Conservation (phyloP, 2,888 invertebrate genomes). For the Homarus gammarus region DNA sequence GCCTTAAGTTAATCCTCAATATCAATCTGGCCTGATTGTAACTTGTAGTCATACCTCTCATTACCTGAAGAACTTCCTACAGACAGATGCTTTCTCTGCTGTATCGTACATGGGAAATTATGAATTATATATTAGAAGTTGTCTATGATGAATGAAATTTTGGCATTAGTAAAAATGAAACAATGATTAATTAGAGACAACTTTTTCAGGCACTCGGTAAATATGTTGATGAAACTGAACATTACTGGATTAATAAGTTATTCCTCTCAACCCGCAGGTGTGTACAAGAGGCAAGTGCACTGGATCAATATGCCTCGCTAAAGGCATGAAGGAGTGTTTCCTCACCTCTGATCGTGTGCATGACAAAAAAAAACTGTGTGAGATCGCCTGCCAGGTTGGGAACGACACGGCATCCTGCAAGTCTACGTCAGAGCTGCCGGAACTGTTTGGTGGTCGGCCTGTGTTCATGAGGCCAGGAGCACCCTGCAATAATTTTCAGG, state of each 20-base stretch:
- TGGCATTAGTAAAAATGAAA: background rate
- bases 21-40: too few species aligned
- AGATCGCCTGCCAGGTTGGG: constrained; percentile 96
- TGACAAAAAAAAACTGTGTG: constrained; percentile 93
- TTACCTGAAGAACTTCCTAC: too few species aligned
- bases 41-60: too few species aligned
- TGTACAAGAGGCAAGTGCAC: constrained; percentile 89
- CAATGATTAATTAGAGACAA: background rate
- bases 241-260: too few species aligned
- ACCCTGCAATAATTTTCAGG: constrained; percentile 99
- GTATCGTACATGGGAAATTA: too few species aligned
- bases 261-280: constrained; percentile 5
- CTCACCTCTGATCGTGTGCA: constrained; percentile 88
- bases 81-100: too few species aligned
- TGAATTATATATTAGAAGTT: too few species aligned
- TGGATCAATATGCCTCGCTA: constrained; percentile 96
- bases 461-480: constrained; percentile 86
- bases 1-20: too few species aligned
- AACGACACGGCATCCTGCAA: constrained; percentile 87
- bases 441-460: constrained; percentile 72
- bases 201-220: too few species aligned
- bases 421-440: constrained; percentile 90
- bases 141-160: too few species aligned
- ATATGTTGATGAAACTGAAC: too few species aligned
- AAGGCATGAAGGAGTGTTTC: constrained; percentile 97